Evolutionary conservation across 2,113 vertebrate genomes (phyloP), one percentile per base, ranked within the genome.

Genomic region (Struthidea cinerea): DNA sequence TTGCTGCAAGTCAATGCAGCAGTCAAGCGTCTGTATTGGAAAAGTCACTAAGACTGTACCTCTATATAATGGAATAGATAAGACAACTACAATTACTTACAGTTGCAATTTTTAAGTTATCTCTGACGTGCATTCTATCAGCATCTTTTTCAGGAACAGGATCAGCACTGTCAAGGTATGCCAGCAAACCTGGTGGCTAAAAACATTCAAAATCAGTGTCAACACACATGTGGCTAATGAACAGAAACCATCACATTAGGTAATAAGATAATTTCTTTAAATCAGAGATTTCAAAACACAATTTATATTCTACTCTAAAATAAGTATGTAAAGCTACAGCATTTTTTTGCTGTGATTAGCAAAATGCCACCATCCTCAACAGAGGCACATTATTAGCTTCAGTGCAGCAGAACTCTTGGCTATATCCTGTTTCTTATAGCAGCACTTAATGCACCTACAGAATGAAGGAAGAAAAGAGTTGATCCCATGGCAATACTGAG

Each of bases 41-140:
- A 30, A 47, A 69, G 16, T 86, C 63, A 61, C 14, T 28, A 83
- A 37, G 46, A 53, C 23, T 44, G 16, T 47, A 63, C 2, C 20
- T n/a, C 8, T 52, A 21, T 7, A 26, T 18, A 68, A 63, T 0
- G 8, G n/a, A 90, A 44, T 13, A 49, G 14, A 18, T 24, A 77
- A 81, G 52, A 53, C 17, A 73, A 33, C 6, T 28, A 26, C 57
- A 20, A 35, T 47, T 96, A 98, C 96, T 98, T 98, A 99, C 99
- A 96, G 99, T 98, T 86, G 99, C 99, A 23, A 99, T 98, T 98
- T 99, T 99, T 91, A 99, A 96, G 94, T 99, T 99, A 97, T 99
- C 99, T 56, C 99, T 98, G 92, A 99, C 97, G 57, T 99, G 99
- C 99, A 99, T 99, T 87, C 99, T 98, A 91, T 99, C 99, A 64